Percentiles rank a stretch among this genome's conserved stretches.
Evolutionary conservation across 1,140 invertebrate species (phyloP).

Genomic region (Diplogasteroides magnus): DNA sequence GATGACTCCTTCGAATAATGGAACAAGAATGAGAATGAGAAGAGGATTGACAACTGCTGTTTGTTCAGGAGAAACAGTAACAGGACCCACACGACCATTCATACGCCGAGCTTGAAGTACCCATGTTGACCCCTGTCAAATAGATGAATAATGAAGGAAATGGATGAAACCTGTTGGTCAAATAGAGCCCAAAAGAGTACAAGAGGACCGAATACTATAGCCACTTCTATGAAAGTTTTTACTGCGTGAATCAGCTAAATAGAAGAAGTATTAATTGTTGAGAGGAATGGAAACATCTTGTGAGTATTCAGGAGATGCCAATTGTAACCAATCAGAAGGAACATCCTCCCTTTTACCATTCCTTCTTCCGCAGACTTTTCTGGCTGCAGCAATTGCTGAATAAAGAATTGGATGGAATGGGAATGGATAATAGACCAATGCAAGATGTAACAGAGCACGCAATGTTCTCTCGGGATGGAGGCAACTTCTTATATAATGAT

Average conservation of each 20-base stretch:
- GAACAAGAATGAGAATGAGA: slow-evolving; percentile 46
- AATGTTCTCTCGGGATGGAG: slow-evolving; percentile 49
- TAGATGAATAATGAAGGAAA: slow-evolving; percentile 8
- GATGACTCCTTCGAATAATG: slow-evolving; percentile 51
- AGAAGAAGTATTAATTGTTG: too few relatives aligned
- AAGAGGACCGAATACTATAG: slow-evolving; percentile 60
- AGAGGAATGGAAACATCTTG: too few relatives aligned
- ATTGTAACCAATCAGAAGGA: slow-evolving; percentile 73
- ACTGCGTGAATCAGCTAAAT: slow-evolving; percentile 59
- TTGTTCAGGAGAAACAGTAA: slow-evolving; percentile 75
- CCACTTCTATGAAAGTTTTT: slow-evolving; percentile 55
- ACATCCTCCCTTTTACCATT: slow-evolving; percentile 56
- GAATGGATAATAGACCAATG: too few relatives aligned
- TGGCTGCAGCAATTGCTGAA: not conserved
- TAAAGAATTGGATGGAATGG: slow-evolving; percentile 2
- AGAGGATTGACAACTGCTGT: slow-evolving; percentile 67
- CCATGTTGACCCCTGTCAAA: slow-evolving; percentile 59
- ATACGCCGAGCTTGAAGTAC: slow-evolving; percentile 59
- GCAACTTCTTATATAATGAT: slow-evolving; percentile 46
- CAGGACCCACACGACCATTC: slow-evolving; percentile 56
- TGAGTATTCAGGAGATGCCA: slow-evolving; percentile 69
- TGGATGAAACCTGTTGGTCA: slow-evolving; percentile 58
- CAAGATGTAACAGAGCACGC: slow-evolving; percentile 37
- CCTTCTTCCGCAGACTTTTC: not conserved
- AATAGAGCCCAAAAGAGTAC: slow-evolving; percentile 64